Percentiles rank a stretch among this genome's conserved stretches.
These are phyloP conservation scores for Sthenelais limicola DNA, from an alignment of 2,888 invertebrate genomes.

Conservation along the genomic window DNA sequence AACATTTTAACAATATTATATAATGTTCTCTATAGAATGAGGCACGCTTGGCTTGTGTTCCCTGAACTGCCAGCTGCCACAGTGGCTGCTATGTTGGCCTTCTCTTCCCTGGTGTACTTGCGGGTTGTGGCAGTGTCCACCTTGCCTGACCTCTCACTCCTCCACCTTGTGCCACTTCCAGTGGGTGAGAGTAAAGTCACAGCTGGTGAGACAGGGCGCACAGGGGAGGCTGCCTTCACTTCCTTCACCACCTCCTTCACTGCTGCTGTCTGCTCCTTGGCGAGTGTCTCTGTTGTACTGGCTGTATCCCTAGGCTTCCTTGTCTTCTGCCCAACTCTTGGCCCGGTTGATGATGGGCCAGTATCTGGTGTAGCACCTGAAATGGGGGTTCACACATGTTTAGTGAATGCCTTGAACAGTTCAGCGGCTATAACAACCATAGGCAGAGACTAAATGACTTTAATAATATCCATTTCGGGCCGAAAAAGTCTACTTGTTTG, in stretches of 20 bases:
- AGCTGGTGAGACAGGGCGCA: too few species aligned
- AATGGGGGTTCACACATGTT: too few species aligned
- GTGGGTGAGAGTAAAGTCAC: too few species aligned
- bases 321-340: too few species aligned
- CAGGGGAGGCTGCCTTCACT: not conserved
- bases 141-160: not conserved
- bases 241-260: not conserved
- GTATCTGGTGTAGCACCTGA: too few species aligned
- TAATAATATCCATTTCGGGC: too few species aligned
- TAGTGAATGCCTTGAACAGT: too few species aligned
- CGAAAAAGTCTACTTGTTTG: too few species aligned
- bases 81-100: constrained; percentile 1
- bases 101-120: constrained; percentile 14
- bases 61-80: not conserved
- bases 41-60: not conserved
- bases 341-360: too few species aligned
- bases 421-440: too few species aligned
- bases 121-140: not conserved
- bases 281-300: not conserved
- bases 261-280: not conserved
- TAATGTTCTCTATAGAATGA: not conserved
- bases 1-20: not conserved
- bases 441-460: too few species aligned
- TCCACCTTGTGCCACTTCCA: too few species aligned
- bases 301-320: not conserved